phyloP scores from a whole-genome alignment of 2,797 vertebrate genomes.

The Simalia tracyae region DNA sequence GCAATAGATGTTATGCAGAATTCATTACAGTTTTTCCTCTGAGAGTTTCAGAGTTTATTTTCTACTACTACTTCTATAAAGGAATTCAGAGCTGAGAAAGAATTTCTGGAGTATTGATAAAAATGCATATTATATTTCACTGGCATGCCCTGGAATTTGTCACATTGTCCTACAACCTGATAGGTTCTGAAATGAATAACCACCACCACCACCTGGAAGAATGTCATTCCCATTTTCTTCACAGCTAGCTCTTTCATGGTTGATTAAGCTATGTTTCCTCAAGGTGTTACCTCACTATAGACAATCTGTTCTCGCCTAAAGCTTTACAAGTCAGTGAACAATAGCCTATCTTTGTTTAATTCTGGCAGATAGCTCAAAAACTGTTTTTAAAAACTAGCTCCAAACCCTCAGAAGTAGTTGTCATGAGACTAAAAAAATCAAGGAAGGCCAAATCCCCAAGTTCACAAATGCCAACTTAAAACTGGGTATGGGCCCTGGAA shows the following conservation, averaged over 20 bases:
- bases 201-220: not conserved
- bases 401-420: slow-evolving; percentile 8
- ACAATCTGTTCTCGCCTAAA: not conserved
- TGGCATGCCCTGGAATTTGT: not conserved
- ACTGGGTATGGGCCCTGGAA: not conserved
- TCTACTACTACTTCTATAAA: not conserved
- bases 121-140: not conserved
- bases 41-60: not conserved
- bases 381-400: not conserved
- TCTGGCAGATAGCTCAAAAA: not conserved
- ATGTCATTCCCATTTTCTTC: not conserved
- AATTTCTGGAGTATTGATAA: not conserved
- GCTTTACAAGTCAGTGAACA: not conserved
- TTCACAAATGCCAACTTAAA: not conserved
- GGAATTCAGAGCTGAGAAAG: not conserved
- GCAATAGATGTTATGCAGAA: not conserved
- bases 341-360: not conserved
- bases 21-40: not conserved
- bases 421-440: not conserved
- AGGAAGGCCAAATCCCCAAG: not conserved
- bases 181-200: not conserved
- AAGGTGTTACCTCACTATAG: not conserved
- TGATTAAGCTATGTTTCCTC: not conserved
- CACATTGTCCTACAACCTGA: not conserved
- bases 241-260: not conserved